A percentile compares a stretch with the other conserved stretches of the same genome.
Conservation (phyloP, 2,888 invertebrate genomes). For the Rhyacophila evoluta region DNA sequence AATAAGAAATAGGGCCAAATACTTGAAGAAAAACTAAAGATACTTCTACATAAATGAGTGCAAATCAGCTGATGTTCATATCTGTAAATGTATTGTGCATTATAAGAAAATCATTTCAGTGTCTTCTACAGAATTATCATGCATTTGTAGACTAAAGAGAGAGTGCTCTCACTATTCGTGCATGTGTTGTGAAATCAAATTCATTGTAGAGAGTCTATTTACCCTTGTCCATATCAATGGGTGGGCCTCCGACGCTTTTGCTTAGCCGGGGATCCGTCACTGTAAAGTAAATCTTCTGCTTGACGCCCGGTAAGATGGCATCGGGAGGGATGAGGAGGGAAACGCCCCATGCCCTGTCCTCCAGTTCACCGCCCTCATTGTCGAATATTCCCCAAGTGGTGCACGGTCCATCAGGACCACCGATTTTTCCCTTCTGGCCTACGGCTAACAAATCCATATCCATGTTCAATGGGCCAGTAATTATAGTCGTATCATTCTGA, state of each 20-base stretch:
- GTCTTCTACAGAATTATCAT: background rate
- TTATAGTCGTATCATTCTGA: slow-evolving; percentile 64
- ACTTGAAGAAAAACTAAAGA: background rate
- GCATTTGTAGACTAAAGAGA: background rate
- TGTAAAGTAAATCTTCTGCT: slow-evolving; percentile 95
- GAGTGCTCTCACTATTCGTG: slow-evolving; percentile 23
- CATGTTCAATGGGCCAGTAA: slow-evolving; percentile 58
- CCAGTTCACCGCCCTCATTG: slow-evolving; percentile 83
- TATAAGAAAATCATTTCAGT: background rate
- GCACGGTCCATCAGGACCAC: slow-evolving; percentile 70
- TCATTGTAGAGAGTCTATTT: slow-evolving; percentile 60
- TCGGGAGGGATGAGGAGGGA: slow-evolving; percentile 89
- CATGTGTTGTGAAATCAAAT: slow-evolving; percentile 31
- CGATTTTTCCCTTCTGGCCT: slow-evolving; percentile 57
- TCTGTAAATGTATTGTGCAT: slow-evolving; percentile 5
- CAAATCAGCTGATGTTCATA: background rate
- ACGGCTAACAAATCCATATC: slow-evolving; percentile 52
- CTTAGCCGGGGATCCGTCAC: slow-evolving; percentile 81
- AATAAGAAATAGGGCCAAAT: no score
- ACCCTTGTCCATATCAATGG: slow-evolving; percentile 93
- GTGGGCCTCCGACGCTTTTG: slow-evolving; percentile 82
- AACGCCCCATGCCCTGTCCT: slow-evolving; percentile 92
- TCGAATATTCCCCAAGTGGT: slow-evolving; percentile 79
- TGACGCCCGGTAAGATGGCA: slow-evolving; percentile 84
- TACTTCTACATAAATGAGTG: background rate